Base-by-base conservation (phyloP, 2,888 invertebrate genomes). In the Mycalesis mineus region DNA sequence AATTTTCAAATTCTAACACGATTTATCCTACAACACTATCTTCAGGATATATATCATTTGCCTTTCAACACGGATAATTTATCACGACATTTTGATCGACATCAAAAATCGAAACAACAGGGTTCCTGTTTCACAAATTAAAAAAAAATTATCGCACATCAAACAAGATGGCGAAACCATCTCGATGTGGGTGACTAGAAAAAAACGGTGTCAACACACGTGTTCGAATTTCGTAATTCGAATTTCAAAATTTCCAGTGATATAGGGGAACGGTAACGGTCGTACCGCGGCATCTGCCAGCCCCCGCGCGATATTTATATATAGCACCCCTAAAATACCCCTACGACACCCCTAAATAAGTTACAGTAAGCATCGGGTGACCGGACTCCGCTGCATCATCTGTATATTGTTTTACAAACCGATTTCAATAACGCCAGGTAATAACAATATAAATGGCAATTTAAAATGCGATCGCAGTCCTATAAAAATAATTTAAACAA, bases 241-340 rank as follows among this genome's bases (percentile, higher is more conserved):
- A 22, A 22, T 4, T 22, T 22, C 22, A 22, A 22, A 84, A 82
- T 75, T 84, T 80, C 69, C 68, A 33, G 75, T 77, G 75, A 79
- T 82, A 88, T 84, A 85, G 84, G 84, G 84, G 80, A 80, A 77
- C 73, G 57, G 77, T 85, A 87, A 88, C 88, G 86, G 88, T 83
- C 82, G 82, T 73, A 9, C 14, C 68, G 66, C 69, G 66, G 79
- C 87, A 87, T 87, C 86, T 87, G 88, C 80, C 71, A 65, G 65
- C 77, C 76, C 75, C 77, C 76, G 73, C 74, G 67, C 67, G 66
- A 71, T 65, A 68, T 71, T 69, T 72, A 73, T 72, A 67, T 63
- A 68, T 68, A 66, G 68, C 70, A 68, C 72, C 71, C 71, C 63
- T 60, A 55, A 60, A 62, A 52, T 33, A 33, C 33, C 31, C 31